A percentile compares a stretch with the other conserved stretches of the same genome.
phyloP scores from a whole-genome alignment of 2,888 invertebrate genomes.

The Sturmia bella region DNA sequence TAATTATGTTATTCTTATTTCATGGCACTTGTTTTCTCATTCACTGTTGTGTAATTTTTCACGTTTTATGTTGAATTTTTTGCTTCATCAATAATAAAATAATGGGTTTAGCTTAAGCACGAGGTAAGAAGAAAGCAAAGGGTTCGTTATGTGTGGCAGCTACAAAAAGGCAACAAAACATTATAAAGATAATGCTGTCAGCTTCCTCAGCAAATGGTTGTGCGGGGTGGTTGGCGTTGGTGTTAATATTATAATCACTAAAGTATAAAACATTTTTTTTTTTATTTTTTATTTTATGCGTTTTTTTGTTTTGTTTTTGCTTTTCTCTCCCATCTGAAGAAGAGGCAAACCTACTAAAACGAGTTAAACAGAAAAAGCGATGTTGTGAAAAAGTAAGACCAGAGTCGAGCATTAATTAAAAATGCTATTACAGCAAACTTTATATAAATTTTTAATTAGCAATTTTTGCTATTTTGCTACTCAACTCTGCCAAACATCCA shows the following conservation, averaged over 20 bases:
- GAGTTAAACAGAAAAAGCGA: constrained; percentile 5
- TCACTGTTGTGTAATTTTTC: constrained; percentile 18
- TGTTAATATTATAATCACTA: constrained; percentile 69
- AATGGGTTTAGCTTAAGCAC: constrained; percentile 43
- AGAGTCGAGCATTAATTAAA: constrained; percentile 76
- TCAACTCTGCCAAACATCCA: constrained; percentile 22
- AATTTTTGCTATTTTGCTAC: constrained; percentile 81
- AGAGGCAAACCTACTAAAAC: constrained; percentile 3
- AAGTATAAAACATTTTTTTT: constrained; percentile 20
- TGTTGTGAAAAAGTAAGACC: constrained; percentile 45
- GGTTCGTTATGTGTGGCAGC: constrained; percentile 36
- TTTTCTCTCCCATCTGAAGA: not conserved
- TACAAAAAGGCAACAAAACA: not conserved
- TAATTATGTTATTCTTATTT: not conserved
- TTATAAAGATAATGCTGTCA: constrained; percentile 25
- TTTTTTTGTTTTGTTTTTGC: constrained; percentile 1
- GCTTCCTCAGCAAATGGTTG: constrained; percentile 12
- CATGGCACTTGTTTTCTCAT: not conserved
- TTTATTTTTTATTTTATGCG: too few species aligned
- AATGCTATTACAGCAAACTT: constrained; percentile 81
- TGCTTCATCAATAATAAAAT: constrained; percentile 53
- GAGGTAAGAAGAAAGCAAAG: constrained; percentile 36
- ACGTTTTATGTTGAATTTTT: not conserved
- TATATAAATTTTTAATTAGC: constrained; percentile 81
- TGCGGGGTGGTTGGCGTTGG: constrained; percentile 25